Conservation (phyloP, 1,140 invertebrate species). For the Asobara japonica region DNA sequence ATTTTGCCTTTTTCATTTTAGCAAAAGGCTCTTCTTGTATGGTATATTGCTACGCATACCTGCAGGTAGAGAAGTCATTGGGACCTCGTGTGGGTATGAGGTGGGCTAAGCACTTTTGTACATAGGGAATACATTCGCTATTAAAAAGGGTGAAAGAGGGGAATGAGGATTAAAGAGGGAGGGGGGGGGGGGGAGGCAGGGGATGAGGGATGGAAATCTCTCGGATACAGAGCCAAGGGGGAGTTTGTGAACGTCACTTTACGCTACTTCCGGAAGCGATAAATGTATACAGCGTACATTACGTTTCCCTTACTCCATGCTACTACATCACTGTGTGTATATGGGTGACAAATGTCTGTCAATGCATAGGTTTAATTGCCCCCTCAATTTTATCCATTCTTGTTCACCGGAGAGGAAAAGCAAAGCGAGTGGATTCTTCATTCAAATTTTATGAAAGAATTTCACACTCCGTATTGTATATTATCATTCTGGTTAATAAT, state of each 20-base stretch:
- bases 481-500: no score
- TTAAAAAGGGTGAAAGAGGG: conserved; percentile 32
- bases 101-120: neutral
- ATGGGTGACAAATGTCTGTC: neutral
- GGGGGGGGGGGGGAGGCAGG: neutral
- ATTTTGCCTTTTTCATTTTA: conserved; percentile 13
- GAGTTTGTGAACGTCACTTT: conserved; percentile 39
- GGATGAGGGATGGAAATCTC: conserved; percentile 23
- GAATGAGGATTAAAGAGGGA: conserved; percentile 32
- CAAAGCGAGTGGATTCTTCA: no score
- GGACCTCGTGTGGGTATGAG: conserved; percentile 26
- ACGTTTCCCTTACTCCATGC: conserved; percentile 1
- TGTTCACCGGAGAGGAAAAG: no score
- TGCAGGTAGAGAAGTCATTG: neutral
- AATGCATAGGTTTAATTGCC: neutral
- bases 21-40: neutral
- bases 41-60: neutral
- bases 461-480: no score
- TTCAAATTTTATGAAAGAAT: no score
- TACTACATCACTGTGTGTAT: neutral
- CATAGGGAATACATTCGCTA: conserved; percentile 33
- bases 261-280: conserved; percentile 45
- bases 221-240: conserved; percentile 8
- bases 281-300: conserved; percentile 40
- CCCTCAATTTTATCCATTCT: neutral